Conservation (phyloP, 2,797 vertebrate species). For the Sciaenops ocellatus region DNA sequence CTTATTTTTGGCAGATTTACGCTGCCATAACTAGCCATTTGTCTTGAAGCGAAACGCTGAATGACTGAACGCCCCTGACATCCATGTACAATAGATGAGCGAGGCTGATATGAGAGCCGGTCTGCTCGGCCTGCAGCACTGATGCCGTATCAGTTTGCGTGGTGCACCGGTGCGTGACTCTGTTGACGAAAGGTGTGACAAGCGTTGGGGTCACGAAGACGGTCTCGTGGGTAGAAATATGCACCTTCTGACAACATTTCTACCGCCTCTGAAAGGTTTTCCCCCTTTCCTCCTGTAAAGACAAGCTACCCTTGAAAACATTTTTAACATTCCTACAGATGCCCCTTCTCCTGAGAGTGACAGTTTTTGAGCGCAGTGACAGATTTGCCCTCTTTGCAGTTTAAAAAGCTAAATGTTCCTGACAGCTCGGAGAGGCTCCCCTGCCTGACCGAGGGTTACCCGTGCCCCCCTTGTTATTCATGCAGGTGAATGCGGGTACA, state of each 20-base stretch:
- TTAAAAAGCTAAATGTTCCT: neutral
- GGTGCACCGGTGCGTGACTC: conserved; percentile 53
- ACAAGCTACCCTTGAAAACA: conserved; percentile 27
- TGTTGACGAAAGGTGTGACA: conserved; percentile 56
- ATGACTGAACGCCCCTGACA: neutral
- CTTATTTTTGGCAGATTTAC: neutral
- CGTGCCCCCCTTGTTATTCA: neutral
- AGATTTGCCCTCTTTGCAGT: conserved; percentile 24
- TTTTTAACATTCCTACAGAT: conserved; percentile 30
- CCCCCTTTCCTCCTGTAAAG: conserved; percentile 7
- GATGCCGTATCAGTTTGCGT: conserved; percentile 37
- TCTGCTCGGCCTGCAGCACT: conserved; percentile 53
- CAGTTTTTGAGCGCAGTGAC: conserved; percentile 23
- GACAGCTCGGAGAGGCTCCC: conserved; percentile 38
- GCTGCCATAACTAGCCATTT: neutral
- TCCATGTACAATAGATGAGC: conserved; percentile 18
- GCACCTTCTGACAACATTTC: conserved; percentile 16
- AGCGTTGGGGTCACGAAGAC: conserved; percentile 34
- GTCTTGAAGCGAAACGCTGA: neutral
- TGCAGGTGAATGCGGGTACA: conserved; percentile 37
- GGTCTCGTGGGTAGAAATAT: conserved; percentile 24
- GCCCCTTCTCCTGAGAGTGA: conserved; percentile 16
- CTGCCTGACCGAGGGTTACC: conserved; percentile 1
- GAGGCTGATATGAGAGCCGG: conserved; percentile 50
- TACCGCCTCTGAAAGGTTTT: conserved; percentile 4